Base-by-base conservation (phyloP, 2,888 invertebrate species). In the Pardosa pseudoannulata region DNA sequence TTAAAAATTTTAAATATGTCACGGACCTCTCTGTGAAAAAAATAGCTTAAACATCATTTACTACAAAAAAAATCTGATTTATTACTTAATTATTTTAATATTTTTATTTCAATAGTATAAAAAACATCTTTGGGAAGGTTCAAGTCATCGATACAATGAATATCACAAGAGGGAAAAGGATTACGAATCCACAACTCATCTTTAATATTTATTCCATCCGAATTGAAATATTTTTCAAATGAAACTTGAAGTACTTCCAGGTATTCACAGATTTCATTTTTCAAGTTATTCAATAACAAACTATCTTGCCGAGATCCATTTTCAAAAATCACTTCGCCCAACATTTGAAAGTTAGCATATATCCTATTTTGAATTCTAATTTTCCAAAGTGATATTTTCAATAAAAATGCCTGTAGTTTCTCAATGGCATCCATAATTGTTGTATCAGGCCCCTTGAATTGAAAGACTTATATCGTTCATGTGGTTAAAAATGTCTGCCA, bases 361-460 rank as follows among this genome's bases (percentile, higher is more conserved):
- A n/a, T n/a, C n/a, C n/a, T n/a, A n/a, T n/a, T n/a, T n/a, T n/a
- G n/a, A n/a, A n/a, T n/a, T n/a, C n/a, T n/a, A n/a, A 36, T 39
- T 39, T 39, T 50, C 50, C 50, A 50, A 16, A 50, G 50, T 50
- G 50, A 50, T 16, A 50, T n/a, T 50, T 50, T 50, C 50, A 50
- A 50, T 50, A 50, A 50, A 50, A 50, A 50, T 50, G 50, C 50
- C 50, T 50, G 50, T 50, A 50, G 50, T 50, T 50, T 50, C 50
- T 50, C 50, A 50, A 13, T 39, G 39, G 39, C 39, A 39, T 39
- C 39, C 39, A 39, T 39, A n/a, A n/a, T n/a, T n/a, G n/a, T n/a
- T n/a, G n/a, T n/a, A n/a, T n/a, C n/a, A n/a, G n/a, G n/a, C n/a
- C 71, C 79, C 79, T 71, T 79, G 79, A 79, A 79, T 79, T 79